Evolutionary conservation across 1,140 invertebrate species (phyloP), one percentile per base, ranked within the genome.

Genomic region (Drosophila jambulina): DNA sequence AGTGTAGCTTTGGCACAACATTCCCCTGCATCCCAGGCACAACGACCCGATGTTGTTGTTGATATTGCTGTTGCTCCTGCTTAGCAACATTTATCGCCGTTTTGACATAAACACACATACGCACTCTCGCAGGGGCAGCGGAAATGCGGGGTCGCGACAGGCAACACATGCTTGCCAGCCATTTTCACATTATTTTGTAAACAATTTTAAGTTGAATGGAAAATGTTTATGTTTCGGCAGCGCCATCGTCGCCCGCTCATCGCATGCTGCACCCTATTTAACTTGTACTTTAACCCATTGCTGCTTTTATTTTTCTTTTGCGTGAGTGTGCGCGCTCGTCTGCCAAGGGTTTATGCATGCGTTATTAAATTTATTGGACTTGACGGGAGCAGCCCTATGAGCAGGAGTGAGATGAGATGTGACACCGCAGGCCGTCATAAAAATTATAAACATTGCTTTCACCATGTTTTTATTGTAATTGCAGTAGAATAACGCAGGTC

Each of bases 101-200:
- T 88, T 88, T 90, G 81, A 88, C 80, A 80, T 63, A 80, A 72
- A 74, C 45, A 68, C 53, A 71, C 57, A 77, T 36, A 71, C 64
- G 58, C 29, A 78, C 65, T 46, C 58, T 42, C n/a, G 48, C 25
- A 58, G 36, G 17, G 29, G 15, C 4, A 2, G 4, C 23, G 29
- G 29, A n/a, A 17, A 21, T 8, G 12, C 29, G 36, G 13, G 49
- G n/a, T 48, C 34, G 68, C 42, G 77, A 80, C 75, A 70, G 72
- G 76, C 84, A 88, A 84, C 85, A 88, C 85, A 84, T 90, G 85
- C 81, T 88, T 82, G 85, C 69, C 80, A 78, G 85, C 85, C 75
- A 90, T 88, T 88, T 90, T 90, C 85, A 88, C 85, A 84, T 88
- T 88, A 88, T 88, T 88, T 85, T 88, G 85, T 90, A 90, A 88